Evolutionary conservation across 2,113 vertebrate species (phyloP), one percentile per base, ranked within the genome.

Genomic region (Antennarius striatus): DNA sequence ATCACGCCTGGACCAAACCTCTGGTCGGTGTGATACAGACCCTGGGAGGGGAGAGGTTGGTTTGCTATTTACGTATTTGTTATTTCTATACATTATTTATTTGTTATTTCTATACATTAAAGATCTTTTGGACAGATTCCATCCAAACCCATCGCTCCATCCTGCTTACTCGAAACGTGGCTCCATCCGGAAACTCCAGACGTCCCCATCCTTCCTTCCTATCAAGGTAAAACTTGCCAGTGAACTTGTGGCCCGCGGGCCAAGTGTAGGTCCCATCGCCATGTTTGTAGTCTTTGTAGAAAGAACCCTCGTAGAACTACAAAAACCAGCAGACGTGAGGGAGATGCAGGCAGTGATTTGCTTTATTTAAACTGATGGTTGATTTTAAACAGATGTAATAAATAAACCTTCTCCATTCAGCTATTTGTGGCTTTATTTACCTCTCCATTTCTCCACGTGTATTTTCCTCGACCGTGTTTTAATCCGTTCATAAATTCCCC

Each of bases 181-280:
- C 76, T 16, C 93, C 92, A 48, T 92, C 80, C 2, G 90, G 82
- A 48, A 86, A 92, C 64, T 75, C 16, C 22, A 93, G 87, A 11
- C 88, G 70, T n/a, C 95, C 95, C 1, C 94, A 96, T 15, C 95
- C 95, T 81, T 97, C 95, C 63, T 91, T 92, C 39, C 68, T 88
- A 68, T 94, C 94, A 39, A 97, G 92, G 86, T 95, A 98, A 77
- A 95, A 95, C 57, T 75, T 92, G 56, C 96, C 96, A 0, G 63
- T 92, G 83, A 95, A 96, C 63, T 80, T 91, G 53, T 91, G 91
- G 10, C 94, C 93, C 9, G 93, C 84, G 0, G 93, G 92, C 95
- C 94, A 95, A 29, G 43, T 74, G 81, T 94, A 94, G 22, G 79
- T 53, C 3, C 93, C 95, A 10, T 83, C 63, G 0, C 95, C 95